Conservation (phyloP, 2,113 vertebrate species). For the Dicerorhinus sumatrensis region DNA sequence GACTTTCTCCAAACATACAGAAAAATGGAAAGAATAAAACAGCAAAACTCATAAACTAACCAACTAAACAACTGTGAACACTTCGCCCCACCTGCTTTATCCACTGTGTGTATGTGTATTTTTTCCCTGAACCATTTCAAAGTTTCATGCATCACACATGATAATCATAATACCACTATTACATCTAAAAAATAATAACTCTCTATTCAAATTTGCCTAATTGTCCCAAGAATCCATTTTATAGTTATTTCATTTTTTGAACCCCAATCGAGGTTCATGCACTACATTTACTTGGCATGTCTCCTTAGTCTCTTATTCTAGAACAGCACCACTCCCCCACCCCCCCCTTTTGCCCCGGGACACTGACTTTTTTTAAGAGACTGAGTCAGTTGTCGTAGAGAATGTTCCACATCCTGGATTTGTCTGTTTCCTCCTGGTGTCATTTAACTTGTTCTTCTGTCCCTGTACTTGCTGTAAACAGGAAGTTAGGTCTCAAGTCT, state of each 20-base stretch:
- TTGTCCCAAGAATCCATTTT: constrained; percentile 20
- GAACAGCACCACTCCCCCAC: background rate
- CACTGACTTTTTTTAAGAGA: background rate
- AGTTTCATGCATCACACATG: background rate
- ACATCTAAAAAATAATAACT: background rate
- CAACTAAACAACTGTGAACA: background rate
- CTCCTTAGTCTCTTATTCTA: background rate
- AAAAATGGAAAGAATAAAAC: background rate
- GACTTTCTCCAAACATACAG: constrained; percentile 26
- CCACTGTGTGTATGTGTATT: background rate
- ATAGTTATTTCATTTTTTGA: background rate
- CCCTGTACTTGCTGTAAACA: background rate
- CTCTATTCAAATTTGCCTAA: background rate
- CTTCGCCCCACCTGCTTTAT: constrained; percentile 20
- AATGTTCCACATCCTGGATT: background rate
- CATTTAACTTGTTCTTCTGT: constrained; percentile 5
- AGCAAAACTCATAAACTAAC: background rate
- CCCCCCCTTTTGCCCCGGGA: background rate
- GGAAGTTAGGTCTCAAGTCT: background rate
- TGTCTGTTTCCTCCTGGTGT: background rate
- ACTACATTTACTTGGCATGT: background rate
- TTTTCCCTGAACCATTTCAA: constrained; percentile 25
- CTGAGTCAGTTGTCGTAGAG: background rate
- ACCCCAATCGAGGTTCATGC: background rate
- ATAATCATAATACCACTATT: background rate